Percentiles rank a stretch among this genome's conserved stretches.
Conservation (phyloP, 2,888 invertebrate genomes). For the Melitaea athalia region DNA sequence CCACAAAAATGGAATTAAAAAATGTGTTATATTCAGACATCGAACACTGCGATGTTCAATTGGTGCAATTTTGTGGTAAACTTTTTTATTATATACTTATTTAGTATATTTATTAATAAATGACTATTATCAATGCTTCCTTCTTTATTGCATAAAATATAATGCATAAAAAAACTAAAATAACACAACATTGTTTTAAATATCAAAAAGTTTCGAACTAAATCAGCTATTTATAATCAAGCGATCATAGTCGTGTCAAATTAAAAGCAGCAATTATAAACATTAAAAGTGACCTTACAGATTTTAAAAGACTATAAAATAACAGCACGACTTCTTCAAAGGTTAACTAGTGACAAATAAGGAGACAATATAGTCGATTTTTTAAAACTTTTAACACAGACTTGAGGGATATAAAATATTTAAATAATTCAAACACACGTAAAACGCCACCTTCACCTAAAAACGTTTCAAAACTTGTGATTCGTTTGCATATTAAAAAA, state of each 20-base stretch:
- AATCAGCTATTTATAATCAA: not conserved
- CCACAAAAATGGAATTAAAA: too few species aligned
- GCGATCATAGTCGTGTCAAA: not conserved
- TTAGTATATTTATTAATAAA: too few species aligned
- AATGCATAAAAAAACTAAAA: too few species aligned
- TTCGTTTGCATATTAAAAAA: constrained; percentile 22
- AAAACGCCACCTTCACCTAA: constrained; percentile 36
- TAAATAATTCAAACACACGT: constrained; percentile 15
- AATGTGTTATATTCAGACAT: too few species aligned
- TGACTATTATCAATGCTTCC: too few species aligned
- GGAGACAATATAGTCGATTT: constrained; percentile 1
- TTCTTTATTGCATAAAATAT: too few species aligned
- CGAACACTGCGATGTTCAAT: too few species aligned
- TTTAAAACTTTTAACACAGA: constrained; percentile 11
- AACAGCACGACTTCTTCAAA: constrained; percentile 16
- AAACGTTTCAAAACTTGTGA: constrained; percentile 21
- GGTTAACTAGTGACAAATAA: constrained; percentile 34
- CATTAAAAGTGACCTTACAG: not conserved
- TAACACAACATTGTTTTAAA: too few species aligned
- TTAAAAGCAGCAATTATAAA: not conserved
- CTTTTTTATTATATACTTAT: too few species aligned
- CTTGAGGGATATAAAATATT: constrained; percentile 17
- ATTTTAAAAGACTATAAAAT: not conserved
- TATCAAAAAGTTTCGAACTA: too few species aligned
- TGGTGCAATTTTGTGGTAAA: too few species aligned